Evolutionary conservation across 2,888 invertebrate species (phyloP), one percentile per base, ranked within the genome.

Genomic region (Eupeodes latifasciatus): DNA sequence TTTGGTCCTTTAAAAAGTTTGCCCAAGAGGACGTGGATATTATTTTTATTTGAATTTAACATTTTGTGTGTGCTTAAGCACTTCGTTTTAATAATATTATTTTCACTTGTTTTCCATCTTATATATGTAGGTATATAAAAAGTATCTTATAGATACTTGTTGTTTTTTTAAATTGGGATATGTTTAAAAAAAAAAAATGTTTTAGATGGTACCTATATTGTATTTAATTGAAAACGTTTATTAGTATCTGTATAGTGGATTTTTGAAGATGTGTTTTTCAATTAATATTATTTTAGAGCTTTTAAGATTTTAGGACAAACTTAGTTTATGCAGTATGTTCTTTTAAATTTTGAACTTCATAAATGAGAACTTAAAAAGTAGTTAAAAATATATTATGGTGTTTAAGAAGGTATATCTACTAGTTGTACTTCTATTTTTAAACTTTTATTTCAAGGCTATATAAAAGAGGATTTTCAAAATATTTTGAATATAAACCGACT

Each of bases 11-110:
- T 36, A 69, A 19, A 27, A 69, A 53, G 16, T 53, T 69, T 69
- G 53, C 16, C 53, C 40, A 69, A 16, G 53, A 69, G 36, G 16
- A 69, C 69, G 69, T 69, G 69, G 72, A 57, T 40, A 14, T 72
- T 72, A 47, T 59, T 64, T 81, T 64, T 85, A 85, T 81, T 80
- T 59, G 51, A 85, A 76, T 85, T 76, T 76, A 85, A 81, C 81
- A 81, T 85, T 81, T 80, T 69, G 40, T 71, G 57, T 85, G 84
- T 80, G 76, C 85, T 81, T 76, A 71, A 71, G 67, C 69, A 84
- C 74, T 80, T 84, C 53, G 53, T 53, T 61, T 84, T 74, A 55
- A 80, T 84, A 62, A 62, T 69, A 40, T 76, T 61, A 51, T 61
- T 62, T 34, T 10, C 11, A 10, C 34, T 34, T 27, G 34, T 47